phyloP scores from a whole-genome alignment of 2,113 vertebrate genomes.

The Odontesthes bonariensis region DNA sequence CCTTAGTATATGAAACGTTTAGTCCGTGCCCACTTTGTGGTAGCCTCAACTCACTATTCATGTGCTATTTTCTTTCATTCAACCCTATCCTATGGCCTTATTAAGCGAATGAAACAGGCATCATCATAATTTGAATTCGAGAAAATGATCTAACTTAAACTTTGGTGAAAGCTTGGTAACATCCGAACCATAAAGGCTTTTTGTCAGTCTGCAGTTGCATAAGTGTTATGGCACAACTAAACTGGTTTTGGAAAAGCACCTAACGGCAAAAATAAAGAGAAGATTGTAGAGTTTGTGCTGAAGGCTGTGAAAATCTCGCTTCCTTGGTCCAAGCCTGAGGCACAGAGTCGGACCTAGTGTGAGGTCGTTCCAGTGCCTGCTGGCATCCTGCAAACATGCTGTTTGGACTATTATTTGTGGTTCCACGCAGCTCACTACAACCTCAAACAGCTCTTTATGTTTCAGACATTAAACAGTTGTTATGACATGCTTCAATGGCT shows the following conservation, averaged over 20 bases:
- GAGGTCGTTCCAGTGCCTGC: constrained; percentile 32
- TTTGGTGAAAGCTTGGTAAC: background rate
- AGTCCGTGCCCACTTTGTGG: no score
- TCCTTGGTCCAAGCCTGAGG: constrained; percentile 43
- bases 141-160: background rate
- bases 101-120: background rate
- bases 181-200: constrained; percentile 22
- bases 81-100: background rate
- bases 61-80: background rate
- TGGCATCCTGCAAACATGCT: constrained; percentile 40
- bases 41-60: no score
- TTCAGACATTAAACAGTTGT: constrained; percentile 40
- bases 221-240: constrained; percentile 25
- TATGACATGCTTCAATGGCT: constrained; percentile 28
- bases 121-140: background rate
- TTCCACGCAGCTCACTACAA: constrained; percentile 6
- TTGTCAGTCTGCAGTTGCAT: background rate
- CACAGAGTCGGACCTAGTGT: constrained; percentile 30
- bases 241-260: constrained; percentile 12
- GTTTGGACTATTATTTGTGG: constrained; percentile 3
- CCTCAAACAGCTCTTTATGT: constrained; percentile 47
- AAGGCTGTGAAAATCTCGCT: constrained; percentile 8
- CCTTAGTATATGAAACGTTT: no score
- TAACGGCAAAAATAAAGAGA: constrained; percentile 34
- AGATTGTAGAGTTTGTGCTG: constrained; percentile 36